Evolutionary conservation across 1,140 invertebrate genomes (phyloP), one percentile per base, ranked within the genome.

Genomic region (Anagrus nilaparvatae): DNA sequence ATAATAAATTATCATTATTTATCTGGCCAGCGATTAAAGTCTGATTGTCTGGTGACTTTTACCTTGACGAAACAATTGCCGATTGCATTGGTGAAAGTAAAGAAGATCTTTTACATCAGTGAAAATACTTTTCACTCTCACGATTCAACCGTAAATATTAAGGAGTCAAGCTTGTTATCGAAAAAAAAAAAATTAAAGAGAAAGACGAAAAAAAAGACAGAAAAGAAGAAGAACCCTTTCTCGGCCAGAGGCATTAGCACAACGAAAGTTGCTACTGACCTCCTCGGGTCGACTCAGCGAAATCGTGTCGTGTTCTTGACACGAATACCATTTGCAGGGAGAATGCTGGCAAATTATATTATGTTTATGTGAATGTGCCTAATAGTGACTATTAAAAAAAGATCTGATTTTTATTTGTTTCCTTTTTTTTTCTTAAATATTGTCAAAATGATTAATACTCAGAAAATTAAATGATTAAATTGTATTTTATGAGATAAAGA

Each of bases 221-320:
- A 36, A 41, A 28, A 32, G 39, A 31, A 41, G 21, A 24, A 46
- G 47, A 35, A n/a, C 47, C 33, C 45, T 54, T 53, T 56, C 37
- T 46, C 50, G 33, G 39, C 41, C 36, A 30, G 43, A 50, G 48
- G 44, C 44, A 27, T 31, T 14, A 32, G 20, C 39, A 32, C 39
- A 36, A 54, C 50, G 55, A 56, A 56, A 56, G 55, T 54, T 43
- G 49, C 48, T 53, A 44, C 51, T 51, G 51, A 53, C 50, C 51
- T 55, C 47, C n/a, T 50, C 36, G 42, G 52, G 50, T 55, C 52
- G 28, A 46, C 46, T 36, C 43, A 17, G 39, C 30, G 39, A 51
- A 53, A 45, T 47, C 40, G 29, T 36, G 32, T 39, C 44, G 48
- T 46, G 50, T 52, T 55, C 50, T 55, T 58, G 56, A 54, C 53